phyloP scores from a whole-genome alignment of 2,888 invertebrate species.

The Tetragonisca angustula region DNA sequence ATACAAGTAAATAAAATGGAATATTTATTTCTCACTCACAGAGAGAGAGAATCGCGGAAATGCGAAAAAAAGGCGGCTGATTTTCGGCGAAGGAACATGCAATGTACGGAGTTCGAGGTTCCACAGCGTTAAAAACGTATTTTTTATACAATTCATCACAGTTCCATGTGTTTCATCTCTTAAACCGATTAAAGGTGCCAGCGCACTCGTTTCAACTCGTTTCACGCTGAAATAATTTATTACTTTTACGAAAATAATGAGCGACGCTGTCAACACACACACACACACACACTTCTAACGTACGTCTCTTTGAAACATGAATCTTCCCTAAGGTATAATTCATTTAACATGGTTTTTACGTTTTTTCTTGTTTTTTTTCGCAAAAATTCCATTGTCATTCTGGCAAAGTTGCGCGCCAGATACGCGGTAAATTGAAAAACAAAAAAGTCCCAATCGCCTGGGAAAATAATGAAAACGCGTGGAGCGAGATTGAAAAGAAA shows the following conservation, averaged over 20 bases:
- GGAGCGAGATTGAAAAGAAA: background rate
- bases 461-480: background rate
- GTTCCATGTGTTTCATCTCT: too few relatives aligned
- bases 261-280: background rate
- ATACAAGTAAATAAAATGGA: constrained; percentile 7
- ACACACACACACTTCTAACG: background rate
- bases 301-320: background rate
- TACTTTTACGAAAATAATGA: constrained; percentile 12
- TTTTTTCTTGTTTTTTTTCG: background rate
- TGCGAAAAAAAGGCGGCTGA: background rate
- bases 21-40: background rate
- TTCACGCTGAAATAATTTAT: background rate
- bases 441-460: background rate
- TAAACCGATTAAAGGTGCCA: background rate
- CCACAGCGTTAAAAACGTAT: background rate
- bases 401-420: background rate
- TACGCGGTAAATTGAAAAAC: background rate
- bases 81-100: background rate
- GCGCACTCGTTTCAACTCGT: background rate
- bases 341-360: background rate
- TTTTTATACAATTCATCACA: background rate
- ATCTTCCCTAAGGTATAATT: background rate
- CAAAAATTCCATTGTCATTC: background rate
- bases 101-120: background rate
- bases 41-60: too few relatives aligned